These are phyloP conservation scores for Apomyelois bistriatella DNA, from an alignment of 2,888 invertebrate genomes.

Conservation along the genomic window DNA sequence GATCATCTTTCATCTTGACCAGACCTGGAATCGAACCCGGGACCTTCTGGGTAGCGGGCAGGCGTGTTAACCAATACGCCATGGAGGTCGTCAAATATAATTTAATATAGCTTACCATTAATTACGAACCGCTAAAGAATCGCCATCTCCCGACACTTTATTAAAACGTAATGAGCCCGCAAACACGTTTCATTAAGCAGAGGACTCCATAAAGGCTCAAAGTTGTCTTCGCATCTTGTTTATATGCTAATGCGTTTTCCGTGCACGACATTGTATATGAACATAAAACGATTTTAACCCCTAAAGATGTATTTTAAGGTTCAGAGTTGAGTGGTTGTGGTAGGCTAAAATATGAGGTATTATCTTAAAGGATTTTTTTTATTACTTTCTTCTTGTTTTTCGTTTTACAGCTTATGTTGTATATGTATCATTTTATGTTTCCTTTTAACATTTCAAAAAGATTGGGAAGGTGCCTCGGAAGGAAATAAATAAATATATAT, in stretches of 20 bases:
- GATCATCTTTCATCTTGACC: too few relatives aligned
- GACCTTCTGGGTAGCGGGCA: too few relatives aligned
- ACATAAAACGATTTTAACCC: constrained; percentile 19
- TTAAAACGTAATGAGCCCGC: constrained; percentile 39
- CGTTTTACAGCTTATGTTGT: not conserved
- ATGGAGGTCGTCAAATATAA: too few relatives aligned
- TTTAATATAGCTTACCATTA: not conserved
- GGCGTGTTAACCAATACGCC: too few relatives aligned
- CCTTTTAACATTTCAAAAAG: too few relatives aligned
- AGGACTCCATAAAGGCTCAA: constrained; percentile 35
- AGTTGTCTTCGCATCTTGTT: constrained; percentile 47
- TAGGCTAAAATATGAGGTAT: constrained; percentile 13
- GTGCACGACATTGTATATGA: constrained; percentile 27
- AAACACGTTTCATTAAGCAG: constrained; percentile 49
- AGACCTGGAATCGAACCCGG: too few relatives aligned
- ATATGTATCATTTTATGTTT: too few relatives aligned
- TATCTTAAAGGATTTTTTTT: constrained; percentile 23
- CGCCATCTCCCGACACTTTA: constrained; percentile 21
- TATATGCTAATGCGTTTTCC: constrained; percentile 57
- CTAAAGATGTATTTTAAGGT: constrained; percentile 12
- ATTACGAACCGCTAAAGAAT: not conserved
- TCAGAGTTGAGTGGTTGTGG: not conserved
- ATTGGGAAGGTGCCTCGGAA: too few relatives aligned
- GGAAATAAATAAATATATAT: too few relatives aligned
- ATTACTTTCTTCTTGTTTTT: constrained; percentile 23